Conservation (phyloP, 64 coral and sea anemone genomes). For the Anthopleura sola region DNA sequence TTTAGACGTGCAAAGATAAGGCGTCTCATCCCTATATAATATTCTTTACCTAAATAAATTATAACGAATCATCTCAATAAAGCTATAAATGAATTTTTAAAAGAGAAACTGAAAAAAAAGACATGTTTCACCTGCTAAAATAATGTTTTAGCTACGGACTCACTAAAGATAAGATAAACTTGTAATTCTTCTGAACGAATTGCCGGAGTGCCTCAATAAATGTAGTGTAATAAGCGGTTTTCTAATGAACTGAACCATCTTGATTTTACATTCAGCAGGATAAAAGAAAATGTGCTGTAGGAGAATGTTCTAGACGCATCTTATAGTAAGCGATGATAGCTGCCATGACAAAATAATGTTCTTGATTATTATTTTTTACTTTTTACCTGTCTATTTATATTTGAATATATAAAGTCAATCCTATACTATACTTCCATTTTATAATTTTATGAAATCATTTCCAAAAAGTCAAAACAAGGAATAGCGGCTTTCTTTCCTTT, state of each 20-base stretch:
- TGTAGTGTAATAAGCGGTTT: background rate
- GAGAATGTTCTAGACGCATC: background rate
- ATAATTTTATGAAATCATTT: too few species aligned
- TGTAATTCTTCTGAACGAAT: background rate
- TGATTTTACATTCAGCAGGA: background rate
- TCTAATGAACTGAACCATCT: background rate
- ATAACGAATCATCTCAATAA: constrained; percentile 1
- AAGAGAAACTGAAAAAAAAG: background rate
- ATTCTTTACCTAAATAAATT: constrained; percentile 9
- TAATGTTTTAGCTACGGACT: background rate
- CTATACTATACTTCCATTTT: too few species aligned
- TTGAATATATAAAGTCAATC: too few species aligned
- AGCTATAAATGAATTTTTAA: constrained; percentile 6
- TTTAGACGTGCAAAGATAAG: background rate
- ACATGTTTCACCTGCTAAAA: background rate
- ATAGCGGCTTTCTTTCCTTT: too few species aligned
- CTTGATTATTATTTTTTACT: too few species aligned
- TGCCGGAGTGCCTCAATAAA: background rate
- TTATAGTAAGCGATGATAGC: background rate
- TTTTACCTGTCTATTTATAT: too few species aligned
- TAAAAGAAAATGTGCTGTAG: background rate
- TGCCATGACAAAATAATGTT: background rate
- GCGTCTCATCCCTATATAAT: background rate
- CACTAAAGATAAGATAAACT: background rate
- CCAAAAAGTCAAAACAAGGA: too few species aligned